Conservation (phyloP, 1,140 invertebrate genomes). For the Ips typographus region DNA sequence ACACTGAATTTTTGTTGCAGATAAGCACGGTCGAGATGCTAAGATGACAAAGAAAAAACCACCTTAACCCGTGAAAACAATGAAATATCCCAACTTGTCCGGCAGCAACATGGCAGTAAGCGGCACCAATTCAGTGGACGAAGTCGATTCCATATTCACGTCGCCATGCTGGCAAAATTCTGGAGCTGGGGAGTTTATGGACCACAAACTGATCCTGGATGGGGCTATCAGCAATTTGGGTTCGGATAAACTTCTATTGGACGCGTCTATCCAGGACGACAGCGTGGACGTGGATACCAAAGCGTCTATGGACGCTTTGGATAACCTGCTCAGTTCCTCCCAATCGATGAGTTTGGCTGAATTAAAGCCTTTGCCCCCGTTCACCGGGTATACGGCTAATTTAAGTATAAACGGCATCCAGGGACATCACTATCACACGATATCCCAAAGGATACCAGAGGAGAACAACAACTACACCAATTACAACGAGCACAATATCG, state of each 20-base stretch:
- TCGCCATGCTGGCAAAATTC: conserved; percentile 51
- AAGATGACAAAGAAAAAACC: conserved; percentile 34
- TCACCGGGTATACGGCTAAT: conserved; percentile 81
- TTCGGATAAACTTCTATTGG: conserved; percentile 55
- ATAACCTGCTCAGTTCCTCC: conserved; percentile 64
- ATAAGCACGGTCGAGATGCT: conserved; percentile 11
- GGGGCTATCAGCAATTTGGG: conserved; percentile 46
- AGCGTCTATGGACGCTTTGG: conserved; percentile 60
- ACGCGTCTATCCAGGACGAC: conserved; percentile 52
- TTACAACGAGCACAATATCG: conserved; percentile 63
- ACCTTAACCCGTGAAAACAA: conserved; percentile 47
- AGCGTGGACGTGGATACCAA: conserved; percentile 53
- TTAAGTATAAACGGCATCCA: conserved; percentile 81
- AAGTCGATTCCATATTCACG: conserved; percentile 50
- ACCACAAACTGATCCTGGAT: conserved; percentile 48
- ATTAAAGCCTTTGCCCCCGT: conserved; percentile 82
- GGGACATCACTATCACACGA: conserved; percentile 82
- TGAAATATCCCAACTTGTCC: conserved; percentile 53
- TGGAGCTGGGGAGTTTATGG: conserved; percentile 47
- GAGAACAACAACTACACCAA: conserved; percentile 58
- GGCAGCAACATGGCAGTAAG: conserved; percentile 52
- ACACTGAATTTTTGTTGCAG: conserved; percentile 21
- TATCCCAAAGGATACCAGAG: conserved; percentile 68
- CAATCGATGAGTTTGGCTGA: conserved; percentile 69
- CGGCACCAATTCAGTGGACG: conserved; percentile 51